These are phyloP conservation scores for Heterodera carotae DNA, from an alignment of 1,140 invertebrate genomes.

Conservation along the genomic window DNA sequence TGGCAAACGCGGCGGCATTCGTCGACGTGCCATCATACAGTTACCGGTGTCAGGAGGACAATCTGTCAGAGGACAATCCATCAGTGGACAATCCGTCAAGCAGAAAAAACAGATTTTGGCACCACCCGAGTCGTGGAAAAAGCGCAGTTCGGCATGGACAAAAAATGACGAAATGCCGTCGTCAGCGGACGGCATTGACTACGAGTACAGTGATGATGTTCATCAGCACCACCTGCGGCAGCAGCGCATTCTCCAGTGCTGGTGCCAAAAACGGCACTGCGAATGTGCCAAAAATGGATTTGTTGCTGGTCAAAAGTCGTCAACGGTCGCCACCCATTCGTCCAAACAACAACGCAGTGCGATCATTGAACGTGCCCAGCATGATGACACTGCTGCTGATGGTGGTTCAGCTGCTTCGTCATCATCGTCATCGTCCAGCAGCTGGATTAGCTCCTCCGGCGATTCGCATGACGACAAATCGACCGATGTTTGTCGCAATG, in stretches of 20 bases:
- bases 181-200: not conserved
- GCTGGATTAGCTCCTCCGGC: not conserved
- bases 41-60: not conserved
- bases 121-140: not conserved
- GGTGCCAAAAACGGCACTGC: not conserved
- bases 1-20: not conserved
- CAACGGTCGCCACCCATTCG: not conserved
- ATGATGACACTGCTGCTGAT: too few relatives aligned
- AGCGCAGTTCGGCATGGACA: not conserved
- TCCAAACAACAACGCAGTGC: conserved; percentile 12
- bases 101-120: too few relatives aligned
- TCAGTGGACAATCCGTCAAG: too few relatives aligned
- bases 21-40: not conserved
- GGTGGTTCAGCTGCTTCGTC: not conserved
- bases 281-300: not conserved
- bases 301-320: not conserved
- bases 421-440: conserved; percentile 2
- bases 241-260: not conserved
- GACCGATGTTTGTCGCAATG: not conserved
- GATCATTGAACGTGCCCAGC: too few relatives aligned
- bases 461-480: not conserved
- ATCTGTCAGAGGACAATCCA: too few relatives aligned
- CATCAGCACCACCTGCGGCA: not conserved
- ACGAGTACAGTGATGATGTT: not conserved
- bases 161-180: not conserved